phyloP scores from a whole-genome alignment of 2,113 vertebrate species.

The Proterorhinus semilunaris region DNA sequence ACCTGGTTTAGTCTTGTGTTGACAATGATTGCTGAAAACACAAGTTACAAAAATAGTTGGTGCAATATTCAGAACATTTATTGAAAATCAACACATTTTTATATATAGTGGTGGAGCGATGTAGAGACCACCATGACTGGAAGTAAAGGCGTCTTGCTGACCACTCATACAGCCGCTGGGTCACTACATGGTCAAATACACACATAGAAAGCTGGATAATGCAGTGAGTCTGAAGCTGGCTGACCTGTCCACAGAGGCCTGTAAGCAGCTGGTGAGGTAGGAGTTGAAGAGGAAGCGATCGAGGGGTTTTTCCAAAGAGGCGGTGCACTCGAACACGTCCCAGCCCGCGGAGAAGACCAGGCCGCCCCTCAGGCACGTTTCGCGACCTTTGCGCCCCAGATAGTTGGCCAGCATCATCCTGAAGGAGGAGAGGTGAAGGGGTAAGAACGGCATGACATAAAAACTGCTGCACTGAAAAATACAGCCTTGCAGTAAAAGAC shows the following conservation, averaged over 20 bases:
- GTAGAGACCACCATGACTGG: too few relatives aligned
- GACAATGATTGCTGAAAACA: too few relatives aligned
- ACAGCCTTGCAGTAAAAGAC: slow-evolving; percentile 28
- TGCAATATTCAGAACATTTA: too few relatives aligned
- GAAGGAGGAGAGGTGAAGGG: slow-evolving; percentile 32
- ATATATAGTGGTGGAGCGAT: too few relatives aligned
- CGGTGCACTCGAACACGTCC: slow-evolving; percentile 95
- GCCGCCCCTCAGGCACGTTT: slow-evolving; percentile 91
- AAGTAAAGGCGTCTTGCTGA: too few relatives aligned
- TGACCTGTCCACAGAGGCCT: slow-evolving; percentile 94
- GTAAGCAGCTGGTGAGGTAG: slow-evolving; percentile 96
- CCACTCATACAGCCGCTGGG: too few relatives aligned
- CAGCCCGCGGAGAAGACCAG: slow-evolving; percentile 95
- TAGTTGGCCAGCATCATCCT: slow-evolving; percentile 98
- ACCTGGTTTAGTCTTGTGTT: too few relatives aligned
- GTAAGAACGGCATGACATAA: neutral
- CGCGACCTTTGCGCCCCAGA: slow-evolving; percentile 86
- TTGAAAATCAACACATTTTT: too few relatives aligned
- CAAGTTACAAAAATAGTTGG: too few relatives aligned
- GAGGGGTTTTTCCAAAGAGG: slow-evolving; percentile 92
- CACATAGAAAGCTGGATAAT: too few relatives aligned
- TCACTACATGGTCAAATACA: too few relatives aligned
- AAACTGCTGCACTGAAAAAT: slow-evolving; percentile 26
- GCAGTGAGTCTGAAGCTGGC: slow-evolving; percentile 38
- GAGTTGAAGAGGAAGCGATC: slow-evolving; percentile 99